Evolutionary conservation across 2,888 invertebrate species (phyloP).

Genomic region (Synergus itoensis): DNA sequence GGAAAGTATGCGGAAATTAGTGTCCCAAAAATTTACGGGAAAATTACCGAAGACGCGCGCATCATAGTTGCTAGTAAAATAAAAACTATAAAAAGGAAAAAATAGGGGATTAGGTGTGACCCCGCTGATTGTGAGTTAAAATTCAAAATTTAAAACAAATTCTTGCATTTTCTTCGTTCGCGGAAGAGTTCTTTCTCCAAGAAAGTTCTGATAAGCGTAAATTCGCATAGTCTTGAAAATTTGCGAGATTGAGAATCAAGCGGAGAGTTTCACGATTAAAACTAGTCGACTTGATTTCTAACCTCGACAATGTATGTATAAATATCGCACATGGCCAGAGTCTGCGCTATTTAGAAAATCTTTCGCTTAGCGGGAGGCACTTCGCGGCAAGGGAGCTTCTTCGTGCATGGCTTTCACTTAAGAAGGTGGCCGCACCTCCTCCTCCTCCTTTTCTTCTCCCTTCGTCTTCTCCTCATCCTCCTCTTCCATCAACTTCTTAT

Average conservation of each 20-base stretch:
- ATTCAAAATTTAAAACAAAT: background rate
- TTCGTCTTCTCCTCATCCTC: slow-evolving; percentile 43
- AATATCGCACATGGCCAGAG: slow-evolving; percentile 65
- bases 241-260: slow-evolving; percentile 12
- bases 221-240: background rate
- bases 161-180: background rate
- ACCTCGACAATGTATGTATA: slow-evolving; percentile 62
- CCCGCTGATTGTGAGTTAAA: background rate
- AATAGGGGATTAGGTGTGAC: background rate
- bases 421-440: slow-evolving; percentile 59
- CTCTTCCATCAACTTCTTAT: slow-evolving; percentile 26
- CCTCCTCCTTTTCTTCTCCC: slow-evolving; percentile 42
- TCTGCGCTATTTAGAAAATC: slow-evolving; percentile 69
- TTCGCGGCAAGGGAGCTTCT: slow-evolving; percentile 62
- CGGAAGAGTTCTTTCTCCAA: background rate
- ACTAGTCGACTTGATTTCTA: slow-evolving; percentile 50
- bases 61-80: too few relatives aligned
- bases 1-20: too few relatives aligned
- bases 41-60: too few relatives aligned
- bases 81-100: too few relatives aligned
- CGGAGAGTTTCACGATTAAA: slow-evolving; percentile 18
- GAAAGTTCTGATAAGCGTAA: background rate
- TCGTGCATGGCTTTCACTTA: slow-evolving; percentile 63
- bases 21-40: too few relatives aligned
- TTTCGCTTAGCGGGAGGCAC: slow-evolving; percentile 68